Evolutionary conservation across 2,113 vertebrate species (phyloP).

Genomic region (Prunella fulvescens): DNA sequence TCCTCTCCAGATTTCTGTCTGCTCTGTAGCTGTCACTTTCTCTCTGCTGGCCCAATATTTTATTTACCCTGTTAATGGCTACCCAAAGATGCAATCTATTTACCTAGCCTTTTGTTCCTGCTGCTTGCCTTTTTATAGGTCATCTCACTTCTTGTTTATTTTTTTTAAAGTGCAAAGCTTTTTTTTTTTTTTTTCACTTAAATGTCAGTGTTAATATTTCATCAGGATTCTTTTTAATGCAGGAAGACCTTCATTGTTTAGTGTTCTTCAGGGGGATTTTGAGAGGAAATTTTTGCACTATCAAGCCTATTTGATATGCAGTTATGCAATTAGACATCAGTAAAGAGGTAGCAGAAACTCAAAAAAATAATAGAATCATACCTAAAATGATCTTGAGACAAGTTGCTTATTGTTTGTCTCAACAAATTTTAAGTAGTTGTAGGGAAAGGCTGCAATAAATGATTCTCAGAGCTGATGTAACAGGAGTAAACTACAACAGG

Average conservation of each 20-base stretch:
- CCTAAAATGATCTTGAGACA: not conserved
- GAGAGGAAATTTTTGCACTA: not conserved
- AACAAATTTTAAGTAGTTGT: not conserved
- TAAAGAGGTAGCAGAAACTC: not conserved
- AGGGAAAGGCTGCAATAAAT: not conserved
- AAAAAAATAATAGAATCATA: not conserved
- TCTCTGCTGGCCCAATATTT: not conserved
- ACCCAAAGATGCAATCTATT: not conserved
- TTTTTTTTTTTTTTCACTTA: not conserved
- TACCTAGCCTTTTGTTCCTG: not conserved
- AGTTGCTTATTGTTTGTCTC: not conserved
- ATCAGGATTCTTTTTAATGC: not conserved
- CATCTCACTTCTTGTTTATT: not conserved
- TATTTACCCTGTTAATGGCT: not conserved
- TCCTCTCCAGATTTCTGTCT: not conserved
- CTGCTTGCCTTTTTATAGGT: not conserved
- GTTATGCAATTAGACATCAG: not conserved
- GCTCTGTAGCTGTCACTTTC: not conserved
- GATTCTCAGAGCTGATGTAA: not conserved
- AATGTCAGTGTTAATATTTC: not conserved
- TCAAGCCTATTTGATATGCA: not conserved
- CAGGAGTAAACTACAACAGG: not conserved
- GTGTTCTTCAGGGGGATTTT: not conserved
- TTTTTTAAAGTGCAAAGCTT: not conserved
- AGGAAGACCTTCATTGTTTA: not conserved